Evolutionary conservation across 2,888 invertebrate species (phyloP).

Genomic region (Dendrolimus pini): DNA sequence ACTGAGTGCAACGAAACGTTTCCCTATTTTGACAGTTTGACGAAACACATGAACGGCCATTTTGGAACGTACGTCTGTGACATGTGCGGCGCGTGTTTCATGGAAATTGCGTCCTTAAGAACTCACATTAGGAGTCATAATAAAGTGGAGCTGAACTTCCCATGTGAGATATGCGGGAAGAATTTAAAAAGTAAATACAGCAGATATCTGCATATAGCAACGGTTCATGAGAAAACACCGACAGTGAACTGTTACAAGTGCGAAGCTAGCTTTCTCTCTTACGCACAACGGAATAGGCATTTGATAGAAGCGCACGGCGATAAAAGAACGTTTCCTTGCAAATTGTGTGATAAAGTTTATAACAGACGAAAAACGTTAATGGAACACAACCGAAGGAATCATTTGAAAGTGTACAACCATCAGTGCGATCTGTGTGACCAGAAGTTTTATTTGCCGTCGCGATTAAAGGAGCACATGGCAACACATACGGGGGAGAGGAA

Average conservation of each 20-base stretch:
- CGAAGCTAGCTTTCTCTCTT: constrained; percentile 51
- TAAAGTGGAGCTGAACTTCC: constrained; percentile 60
- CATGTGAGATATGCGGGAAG: constrained; percentile 69
- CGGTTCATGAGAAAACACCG: constrained; percentile 58
- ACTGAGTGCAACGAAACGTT: constrained; percentile 51
- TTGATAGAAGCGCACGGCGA: constrained; percentile 60
- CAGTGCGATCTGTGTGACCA: constrained; percentile 62
- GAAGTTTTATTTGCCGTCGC: constrained; percentile 58
- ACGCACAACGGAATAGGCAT: constrained; percentile 50
- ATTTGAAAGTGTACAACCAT: constrained; percentile 54
- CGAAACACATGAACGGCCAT: constrained; percentile 55
- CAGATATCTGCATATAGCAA: constrained; percentile 49
- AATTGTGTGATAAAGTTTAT: constrained; percentile 56
- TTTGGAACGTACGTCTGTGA: constrained; percentile 60
- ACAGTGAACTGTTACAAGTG: constrained; percentile 62
- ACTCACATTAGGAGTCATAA: constrained; percentile 61
- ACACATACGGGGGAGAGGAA: constrained; percentile 72
- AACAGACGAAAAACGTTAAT: constrained; percentile 54
- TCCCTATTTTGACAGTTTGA: constrained; percentile 52
- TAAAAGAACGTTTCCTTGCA: constrained; percentile 53
- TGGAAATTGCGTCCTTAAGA: constrained; percentile 56
- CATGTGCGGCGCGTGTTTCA: constrained; percentile 61
- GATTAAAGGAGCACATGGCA: constrained; percentile 66
- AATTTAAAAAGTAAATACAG: constrained; percentile 58
- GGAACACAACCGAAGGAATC: constrained; percentile 54